Evolutionary conservation across 1,140 invertebrate species (phyloP).

Genomic region (Hyles euphorbiae): DNA sequence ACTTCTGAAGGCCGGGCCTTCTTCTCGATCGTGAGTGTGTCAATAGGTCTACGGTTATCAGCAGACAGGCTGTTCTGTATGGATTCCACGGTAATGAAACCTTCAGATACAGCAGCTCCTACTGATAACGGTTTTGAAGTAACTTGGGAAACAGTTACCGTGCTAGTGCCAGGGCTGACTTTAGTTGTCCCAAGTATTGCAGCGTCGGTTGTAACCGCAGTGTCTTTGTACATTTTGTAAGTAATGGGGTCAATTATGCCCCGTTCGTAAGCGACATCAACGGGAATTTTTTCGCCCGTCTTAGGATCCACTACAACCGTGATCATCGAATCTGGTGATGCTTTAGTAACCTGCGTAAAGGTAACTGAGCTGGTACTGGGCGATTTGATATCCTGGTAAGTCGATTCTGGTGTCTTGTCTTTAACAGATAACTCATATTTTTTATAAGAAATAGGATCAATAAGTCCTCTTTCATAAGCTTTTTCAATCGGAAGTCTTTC

Average conservation of each 20-base stretch:
- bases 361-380: conserved; percentile 25
- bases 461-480: conserved; percentile 83
- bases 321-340: conserved; percentile 24
- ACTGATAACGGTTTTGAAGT: conserved; percentile 49
- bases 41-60: conserved; percentile 48
- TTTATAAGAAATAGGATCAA: conserved; percentile 77
- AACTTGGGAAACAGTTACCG: conserved; percentile 22
- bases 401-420: conserved; percentile 56
- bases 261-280: conserved; percentile 36
- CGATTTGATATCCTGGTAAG: conserved; percentile 30
- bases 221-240: conserved; percentile 30
- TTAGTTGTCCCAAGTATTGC: conserved; percentile 6
- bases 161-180: conserved; percentile 9
- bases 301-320: conserved; percentile 37
- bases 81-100: conserved; percentile 64
- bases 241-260: conserved; percentile 34
- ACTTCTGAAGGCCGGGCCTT: conserved; percentile 55
- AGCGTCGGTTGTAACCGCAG: conserved; percentile 10
- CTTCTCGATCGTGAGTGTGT: conserved; percentile 36
- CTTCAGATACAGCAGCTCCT: conserved; percentile 63
- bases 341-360: conserved; percentile 17
- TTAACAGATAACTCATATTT: conserved; percentile 73
- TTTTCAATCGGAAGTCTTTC: conserved; percentile 82
- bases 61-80: conserved; percentile 57
- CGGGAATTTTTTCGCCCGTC: conserved; percentile 32